A percentile compares a stretch with the other conserved stretches of the same genome.
Evolutionary conservation across 1,140 invertebrate genomes (phyloP).

Genomic region (Campoletis sonorensis): DNA sequence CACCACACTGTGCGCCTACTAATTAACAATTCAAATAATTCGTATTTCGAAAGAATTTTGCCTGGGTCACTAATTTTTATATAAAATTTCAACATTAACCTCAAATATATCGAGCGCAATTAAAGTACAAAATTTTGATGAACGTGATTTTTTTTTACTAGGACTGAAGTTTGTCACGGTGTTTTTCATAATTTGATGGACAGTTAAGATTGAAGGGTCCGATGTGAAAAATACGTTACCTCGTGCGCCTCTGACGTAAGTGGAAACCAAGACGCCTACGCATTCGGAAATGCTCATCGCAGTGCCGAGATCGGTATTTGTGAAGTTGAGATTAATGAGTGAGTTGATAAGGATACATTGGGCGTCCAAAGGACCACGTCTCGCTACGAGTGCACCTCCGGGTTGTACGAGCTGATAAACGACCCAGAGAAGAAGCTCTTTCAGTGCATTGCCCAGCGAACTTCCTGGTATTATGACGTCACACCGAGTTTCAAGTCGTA

Average conservation of each 20-base stretch:
- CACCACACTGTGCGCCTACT: slow-evolving; percentile 71
- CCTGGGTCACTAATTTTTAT: no score
- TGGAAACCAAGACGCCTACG: slow-evolving; percentile 78
- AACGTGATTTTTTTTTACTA: no score
- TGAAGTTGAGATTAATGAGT: slow-evolving; percentile 82
- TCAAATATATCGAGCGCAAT: background rate
- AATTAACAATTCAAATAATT: background rate
- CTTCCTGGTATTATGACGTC: slow-evolving; percentile 80
- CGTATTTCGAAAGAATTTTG: no score
- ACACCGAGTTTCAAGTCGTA: slow-evolving; percentile 83
- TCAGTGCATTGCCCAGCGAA: slow-evolving; percentile 80
- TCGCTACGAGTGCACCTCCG: slow-evolving; percentile 82
- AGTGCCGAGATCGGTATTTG: slow-evolving; percentile 83
- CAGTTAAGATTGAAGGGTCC: no score
- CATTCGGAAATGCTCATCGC: slow-evolving; percentile 86
- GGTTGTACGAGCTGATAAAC: slow-evolving; percentile 84
- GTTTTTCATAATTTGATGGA: no score
- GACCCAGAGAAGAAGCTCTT: slow-evolving; percentile 83
- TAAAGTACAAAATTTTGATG: no score
- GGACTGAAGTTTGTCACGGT: no score
- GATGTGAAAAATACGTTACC: slow-evolving; percentile 56
- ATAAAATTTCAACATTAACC: no score
- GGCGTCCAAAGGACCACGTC: slow-evolving; percentile 88
- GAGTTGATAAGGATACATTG: slow-evolving; percentile 86
- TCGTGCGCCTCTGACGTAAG: slow-evolving; percentile 68